These are phyloP conservation scores for Macrotus californicus DNA, from an alignment of 2,113 vertebrate genomes.

Conservation along the genomic window DNA sequence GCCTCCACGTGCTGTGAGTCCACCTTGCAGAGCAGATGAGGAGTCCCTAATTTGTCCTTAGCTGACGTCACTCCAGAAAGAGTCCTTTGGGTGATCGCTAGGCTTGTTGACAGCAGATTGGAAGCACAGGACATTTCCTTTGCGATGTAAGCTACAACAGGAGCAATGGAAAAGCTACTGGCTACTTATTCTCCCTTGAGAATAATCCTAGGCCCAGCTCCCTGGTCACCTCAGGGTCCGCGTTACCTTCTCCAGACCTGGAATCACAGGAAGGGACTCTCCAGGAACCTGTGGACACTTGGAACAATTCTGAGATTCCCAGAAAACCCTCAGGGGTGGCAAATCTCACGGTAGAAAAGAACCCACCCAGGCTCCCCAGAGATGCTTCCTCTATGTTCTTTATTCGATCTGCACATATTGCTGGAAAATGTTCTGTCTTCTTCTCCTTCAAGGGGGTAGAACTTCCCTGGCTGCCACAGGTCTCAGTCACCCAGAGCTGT, in stretches of 20 bases:
- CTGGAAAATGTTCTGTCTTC: not conserved
- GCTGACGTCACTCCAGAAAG: not conserved
- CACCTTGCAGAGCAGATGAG: not conserved
- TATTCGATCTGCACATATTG: not conserved
- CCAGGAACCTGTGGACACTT: not conserved
- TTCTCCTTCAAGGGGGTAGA: not conserved
- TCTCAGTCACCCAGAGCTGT: not conserved
- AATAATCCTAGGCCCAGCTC: not conserved
- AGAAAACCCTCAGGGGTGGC: not conserved
- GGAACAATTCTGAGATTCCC: not conserved
- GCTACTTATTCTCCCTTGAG: not conserved
- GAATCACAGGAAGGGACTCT: not conserved
- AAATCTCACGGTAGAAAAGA: not conserved
- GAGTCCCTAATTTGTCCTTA: not conserved
- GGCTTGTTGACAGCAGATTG: not conserved
- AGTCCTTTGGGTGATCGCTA: not conserved
- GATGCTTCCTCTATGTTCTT: not conserved
- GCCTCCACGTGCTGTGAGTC: not conserved
- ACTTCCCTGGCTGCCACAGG: not conserved
- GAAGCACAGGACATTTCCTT: not conserved
- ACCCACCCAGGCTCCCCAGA: not conserved
- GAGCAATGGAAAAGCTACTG: not conserved
- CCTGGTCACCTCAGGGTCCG: not conserved
- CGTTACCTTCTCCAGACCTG: not conserved
- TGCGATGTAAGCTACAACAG: not conserved